Conservation (phyloP, 2,888 invertebrate genomes). For the Dynastes hyllus region DNA sequence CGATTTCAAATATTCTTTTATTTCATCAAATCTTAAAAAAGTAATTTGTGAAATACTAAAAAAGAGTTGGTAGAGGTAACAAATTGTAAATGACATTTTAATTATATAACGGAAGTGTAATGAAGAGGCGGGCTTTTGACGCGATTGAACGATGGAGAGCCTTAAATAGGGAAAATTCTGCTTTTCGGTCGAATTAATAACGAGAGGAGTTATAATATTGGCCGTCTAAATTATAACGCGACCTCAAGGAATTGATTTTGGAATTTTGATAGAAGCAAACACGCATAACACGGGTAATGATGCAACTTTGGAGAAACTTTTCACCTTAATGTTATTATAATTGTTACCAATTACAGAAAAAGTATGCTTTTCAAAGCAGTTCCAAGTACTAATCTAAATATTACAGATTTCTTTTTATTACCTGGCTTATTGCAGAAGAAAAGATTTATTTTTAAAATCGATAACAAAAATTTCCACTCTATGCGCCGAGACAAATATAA, state of each 20-base stretch:
- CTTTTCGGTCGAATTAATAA: too few species aligned
- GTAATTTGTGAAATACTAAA: neutral
- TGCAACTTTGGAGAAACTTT: neutral
- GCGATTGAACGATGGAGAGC: neutral
- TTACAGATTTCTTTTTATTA: neutral
- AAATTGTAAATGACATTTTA: constrained; percentile 13
- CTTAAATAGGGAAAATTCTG: neutral
- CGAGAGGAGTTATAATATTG: neutral
- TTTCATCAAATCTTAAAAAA: too few species aligned
- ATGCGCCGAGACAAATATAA: too few species aligned
- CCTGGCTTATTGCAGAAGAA: neutral
- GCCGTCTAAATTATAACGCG: neutral
- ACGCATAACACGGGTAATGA: neutral
- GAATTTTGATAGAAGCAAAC: neutral
- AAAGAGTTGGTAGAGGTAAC: constrained; percentile 7
- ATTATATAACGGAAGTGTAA: constrained; percentile 9
- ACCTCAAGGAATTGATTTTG: neutral
- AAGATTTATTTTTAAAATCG: too few species aligned
- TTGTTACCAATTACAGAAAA: neutral
- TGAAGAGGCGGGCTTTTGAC: neutral
- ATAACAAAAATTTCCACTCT: too few species aligned
- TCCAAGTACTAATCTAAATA: neutral
- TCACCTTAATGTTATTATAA: constrained; percentile 19
- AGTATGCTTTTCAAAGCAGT: neutral
- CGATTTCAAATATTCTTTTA: neutral